Percentiles rank a stretch among this genome's conserved stretches.
Conservation (phyloP, 37 sponge, comb jelly and placozoan species). For the Beroe forskalii region DNA sequence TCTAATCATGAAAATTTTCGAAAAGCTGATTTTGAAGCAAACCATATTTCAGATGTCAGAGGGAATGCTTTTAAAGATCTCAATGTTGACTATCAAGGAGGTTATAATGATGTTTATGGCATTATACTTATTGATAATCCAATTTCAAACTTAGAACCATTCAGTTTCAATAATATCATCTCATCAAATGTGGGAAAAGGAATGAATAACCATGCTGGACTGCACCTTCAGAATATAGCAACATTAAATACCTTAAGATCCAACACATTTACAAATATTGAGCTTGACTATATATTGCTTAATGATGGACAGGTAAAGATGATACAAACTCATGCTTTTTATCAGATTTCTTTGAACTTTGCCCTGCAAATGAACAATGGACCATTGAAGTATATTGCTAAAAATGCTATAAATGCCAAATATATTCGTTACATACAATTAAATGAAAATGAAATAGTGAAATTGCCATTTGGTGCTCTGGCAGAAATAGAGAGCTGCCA, state of each 20-base stretch:
- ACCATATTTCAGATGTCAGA: slow-evolving; percentile 33
- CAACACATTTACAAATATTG: neutral
- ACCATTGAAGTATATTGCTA: slow-evolving; percentile 24
- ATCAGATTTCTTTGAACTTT: neutral
- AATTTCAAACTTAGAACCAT: slow-evolving; percentile 35
- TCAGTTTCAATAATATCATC: slow-evolving; percentile 37
- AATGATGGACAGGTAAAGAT: slow-evolving; percentile 14
- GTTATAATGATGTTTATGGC: neutral
- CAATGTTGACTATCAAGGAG: neutral
- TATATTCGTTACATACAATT: slow-evolving; percentile 39
- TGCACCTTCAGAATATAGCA: neutral
- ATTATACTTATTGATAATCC: slow-evolving; percentile 24
- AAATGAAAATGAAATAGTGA: slow-evolving; percentile 21
- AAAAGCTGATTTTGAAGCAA: slow-evolving; percentile 7
- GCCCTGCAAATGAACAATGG: slow-evolving; percentile 45
- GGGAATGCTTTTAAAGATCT: slow-evolving; percentile 11
- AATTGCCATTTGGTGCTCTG: slow-evolving; percentile 32
- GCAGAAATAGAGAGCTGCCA: neutral
- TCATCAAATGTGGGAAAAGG: neutral
- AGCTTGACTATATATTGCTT: slow-evolving; percentile 30
- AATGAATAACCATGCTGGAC: neutral
- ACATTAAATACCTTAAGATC: neutral
- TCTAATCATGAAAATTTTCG: neutral
- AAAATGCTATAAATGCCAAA: slow-evolving; percentile 19
- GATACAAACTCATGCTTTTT: slow-evolving; percentile 3